A percentile compares a stretch with the other conserved stretches of the same genome.
These are phyloP conservation scores for Hypsopygia costalis DNA, from an alignment of 2,888 invertebrate genomes.

Conservation along the genomic window DNA sequence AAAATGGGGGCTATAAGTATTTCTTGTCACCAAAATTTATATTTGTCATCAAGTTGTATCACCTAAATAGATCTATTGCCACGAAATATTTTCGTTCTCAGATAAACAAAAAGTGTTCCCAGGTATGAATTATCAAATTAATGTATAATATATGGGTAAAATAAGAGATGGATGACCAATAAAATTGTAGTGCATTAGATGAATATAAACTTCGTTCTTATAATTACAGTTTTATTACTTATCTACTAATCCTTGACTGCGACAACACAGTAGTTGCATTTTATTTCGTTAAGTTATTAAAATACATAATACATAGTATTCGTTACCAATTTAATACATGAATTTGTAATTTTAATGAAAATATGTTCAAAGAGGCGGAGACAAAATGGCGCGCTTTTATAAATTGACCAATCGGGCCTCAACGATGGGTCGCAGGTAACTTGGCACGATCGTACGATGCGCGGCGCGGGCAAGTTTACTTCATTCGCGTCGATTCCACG, in stretches of 20 bases:
- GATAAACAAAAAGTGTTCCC: slow-evolving; percentile 1
- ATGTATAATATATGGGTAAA: neutral
- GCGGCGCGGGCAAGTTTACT: neutral
- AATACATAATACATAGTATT: slow-evolving; percentile 3
- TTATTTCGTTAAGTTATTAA: neutral
- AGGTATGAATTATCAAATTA: neutral
- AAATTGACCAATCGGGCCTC: neutral
- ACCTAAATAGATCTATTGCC: neutral
- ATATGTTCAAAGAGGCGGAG: slow-evolving; percentile 7
- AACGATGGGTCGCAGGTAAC: neutral
- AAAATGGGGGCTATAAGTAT: no score
- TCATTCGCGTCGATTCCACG: neutral
- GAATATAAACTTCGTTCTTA: slow-evolving; percentile 12
- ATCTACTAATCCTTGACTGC: neutral
- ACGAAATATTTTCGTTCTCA: neutral
- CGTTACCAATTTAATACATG: slow-evolving; percentile 4
- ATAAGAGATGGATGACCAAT: slow-evolving; percentile 12
- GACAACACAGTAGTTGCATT: slow-evolving; percentile 5
- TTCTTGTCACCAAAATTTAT: no score
- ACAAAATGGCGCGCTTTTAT: neutral
- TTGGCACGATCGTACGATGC: neutral
- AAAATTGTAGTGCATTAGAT: slow-evolving; percentile 13
- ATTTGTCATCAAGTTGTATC: neutral
- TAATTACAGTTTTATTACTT: slow-evolving; percentile 5
- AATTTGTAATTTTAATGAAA: slow-evolving; percentile 4